Conservation (phyloP, 2,888 invertebrate species). For the Mythimna ferrago region DNA sequence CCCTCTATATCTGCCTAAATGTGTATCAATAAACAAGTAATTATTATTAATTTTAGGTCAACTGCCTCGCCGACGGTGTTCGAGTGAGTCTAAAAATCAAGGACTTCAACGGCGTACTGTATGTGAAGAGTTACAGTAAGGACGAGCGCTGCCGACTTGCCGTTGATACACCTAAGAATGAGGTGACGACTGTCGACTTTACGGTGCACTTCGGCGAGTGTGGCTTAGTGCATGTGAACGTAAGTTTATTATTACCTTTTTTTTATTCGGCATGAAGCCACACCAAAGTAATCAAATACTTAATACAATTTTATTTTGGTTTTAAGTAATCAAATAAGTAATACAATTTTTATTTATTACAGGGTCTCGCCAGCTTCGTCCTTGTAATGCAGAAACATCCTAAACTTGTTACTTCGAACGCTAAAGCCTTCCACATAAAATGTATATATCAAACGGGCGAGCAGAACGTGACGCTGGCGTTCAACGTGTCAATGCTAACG, state of each 20-base stretch:
- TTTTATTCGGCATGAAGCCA: no score
- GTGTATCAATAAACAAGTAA: background rate
- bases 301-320: no score
- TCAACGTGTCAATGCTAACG: constrained; percentile 98
- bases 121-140: constrained; percentile 98
- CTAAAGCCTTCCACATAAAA: constrained; percentile 98
- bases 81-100: constrained; percentile 95
- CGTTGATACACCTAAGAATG: constrained; percentile 94
- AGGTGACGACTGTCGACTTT: constrained; percentile 94
- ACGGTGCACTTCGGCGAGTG: constrained; percentile 97
- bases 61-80: constrained; percentile 97
- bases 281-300: no score
- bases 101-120: constrained; percentile 97
- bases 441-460: constrained; percentile 98
- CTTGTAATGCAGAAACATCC: constrained; percentile 99
- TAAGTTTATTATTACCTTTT: constrained; percentile 82
- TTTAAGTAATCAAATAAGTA: background rate
- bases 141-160: constrained; percentile 97
- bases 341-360: constrained; percentile 64
- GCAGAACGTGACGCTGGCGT: constrained; percentile 97
- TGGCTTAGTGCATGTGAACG: constrained; percentile 97
- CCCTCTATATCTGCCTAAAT: no score
- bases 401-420: constrained; percentile 97
- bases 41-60: constrained; percentile 89
- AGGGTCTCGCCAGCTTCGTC: constrained; percentile 98